Percentiles rank a stretch among this genome's conserved stretches.
Conservation (phyloP, 2,113 vertebrate species). For the Melanerpes aurifrons region DNA sequence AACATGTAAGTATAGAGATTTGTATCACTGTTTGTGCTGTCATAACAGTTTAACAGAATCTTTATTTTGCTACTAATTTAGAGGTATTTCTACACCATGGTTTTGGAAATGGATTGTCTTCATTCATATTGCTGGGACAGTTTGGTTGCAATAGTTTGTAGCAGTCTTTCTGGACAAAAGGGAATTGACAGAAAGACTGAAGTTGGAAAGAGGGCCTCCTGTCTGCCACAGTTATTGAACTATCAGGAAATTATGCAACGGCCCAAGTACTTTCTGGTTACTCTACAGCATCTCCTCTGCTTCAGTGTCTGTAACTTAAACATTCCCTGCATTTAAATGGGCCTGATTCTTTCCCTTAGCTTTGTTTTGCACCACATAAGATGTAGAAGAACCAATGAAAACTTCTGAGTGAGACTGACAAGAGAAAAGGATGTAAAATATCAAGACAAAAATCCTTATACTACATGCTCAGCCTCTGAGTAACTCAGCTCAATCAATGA, state of each 20-base stretch:
- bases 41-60: constrained; percentile 2
- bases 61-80: constrained; percentile 28
- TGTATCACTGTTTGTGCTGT: constrained; percentile 24
- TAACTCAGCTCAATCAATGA: neutral
- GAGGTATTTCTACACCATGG: neutral
- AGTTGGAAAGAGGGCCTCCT: constrained; percentile 76
- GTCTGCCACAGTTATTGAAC: constrained; percentile 69
- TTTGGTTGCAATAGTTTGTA: constrained; percentile 75
- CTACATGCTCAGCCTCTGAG: neutral
- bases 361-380: neutral
- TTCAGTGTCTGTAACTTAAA: constrained; percentile 50
- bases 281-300: constrained; percentile 71
- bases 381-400: neutral
- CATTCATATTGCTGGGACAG: constrained; percentile 72
- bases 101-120: constrained; percentile 63
- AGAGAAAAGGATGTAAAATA: neutral
- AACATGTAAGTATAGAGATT: constrained; percentile 9
- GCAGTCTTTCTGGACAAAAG: constrained; percentile 77
- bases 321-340: neutral
- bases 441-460: neutral
- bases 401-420: neutral
- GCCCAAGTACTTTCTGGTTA: constrained; percentile 77
- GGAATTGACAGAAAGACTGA: constrained; percentile 76
- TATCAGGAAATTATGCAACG: constrained; percentile 67
- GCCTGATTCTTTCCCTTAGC: neutral